A percentile compares a stretch with the other conserved stretches of the same genome.
phyloP scores from a whole-genome alignment of 2,113 vertebrate genomes.

The Promerops cafer region DNA sequence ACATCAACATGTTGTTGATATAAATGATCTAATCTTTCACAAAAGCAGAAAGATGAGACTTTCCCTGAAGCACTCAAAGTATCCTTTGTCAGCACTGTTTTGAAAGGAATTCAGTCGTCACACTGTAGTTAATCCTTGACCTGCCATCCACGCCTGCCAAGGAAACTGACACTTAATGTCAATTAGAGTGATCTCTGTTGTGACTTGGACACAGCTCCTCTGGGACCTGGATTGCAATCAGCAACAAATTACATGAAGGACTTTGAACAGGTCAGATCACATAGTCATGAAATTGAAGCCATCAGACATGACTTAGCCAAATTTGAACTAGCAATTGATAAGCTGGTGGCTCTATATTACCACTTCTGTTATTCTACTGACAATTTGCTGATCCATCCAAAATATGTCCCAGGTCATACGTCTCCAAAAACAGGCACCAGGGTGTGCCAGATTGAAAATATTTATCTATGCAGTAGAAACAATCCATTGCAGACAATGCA shows the following conservation, averaged over 20 bases:
- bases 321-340: not conserved
- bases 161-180: slow-evolving; percentile 27
- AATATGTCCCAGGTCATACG: not conserved
- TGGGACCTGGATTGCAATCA: slow-evolving; percentile 33
- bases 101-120: not conserved
- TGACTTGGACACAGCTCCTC: not conserved
- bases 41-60: not conserved
- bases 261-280: slow-evolving; percentile 1
- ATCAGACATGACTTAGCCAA: not conserved
- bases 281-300: slow-evolving; percentile 19
- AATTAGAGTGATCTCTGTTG: slow-evolving; percentile 40
- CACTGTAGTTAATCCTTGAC: slow-evolving; percentile 35
- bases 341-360: not conserved
- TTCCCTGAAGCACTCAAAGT: not conserved
- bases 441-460: not conserved
- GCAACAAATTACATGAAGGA: not conserved
- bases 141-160: not conserved
- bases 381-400: not conserved
- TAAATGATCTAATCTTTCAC: not conserved
- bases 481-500: not conserved
- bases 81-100: not conserved
- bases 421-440: not conserved
- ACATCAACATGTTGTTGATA: not conserved
- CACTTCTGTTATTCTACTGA: not conserved
- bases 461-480: no score